phyloP scores from a whole-genome alignment of 92 coral and sea anemone genomes.

The Phymanthus crucifer region DNA sequence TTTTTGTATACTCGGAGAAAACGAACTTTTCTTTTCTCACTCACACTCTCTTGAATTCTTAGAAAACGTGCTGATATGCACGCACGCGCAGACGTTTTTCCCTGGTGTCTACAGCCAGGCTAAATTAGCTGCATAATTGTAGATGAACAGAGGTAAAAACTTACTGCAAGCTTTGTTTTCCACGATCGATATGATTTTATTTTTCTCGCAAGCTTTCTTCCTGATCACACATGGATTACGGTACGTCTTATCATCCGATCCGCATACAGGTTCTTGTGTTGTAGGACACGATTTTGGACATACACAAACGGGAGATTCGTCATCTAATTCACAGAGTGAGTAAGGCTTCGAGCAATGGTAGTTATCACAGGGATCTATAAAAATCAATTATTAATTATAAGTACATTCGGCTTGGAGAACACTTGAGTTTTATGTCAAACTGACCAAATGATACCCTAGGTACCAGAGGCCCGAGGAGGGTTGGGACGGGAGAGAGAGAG shows the following conservation, averaged over 20 bases:
- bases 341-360: slow-evolving; percentile 54
- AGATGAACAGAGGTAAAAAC: neutral
- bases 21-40: no score
- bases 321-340: slow-evolving; percentile 45
- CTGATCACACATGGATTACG: slow-evolving; percentile 49
- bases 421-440: no score
- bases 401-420: no score
- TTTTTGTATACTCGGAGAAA: no score
- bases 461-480: no score
- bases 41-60: no score
- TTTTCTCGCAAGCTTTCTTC: slow-evolving; percentile 46
- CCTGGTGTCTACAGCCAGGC: no score
- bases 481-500: no score
- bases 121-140: neutral
- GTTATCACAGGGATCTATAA: slow-evolving; percentile 63
- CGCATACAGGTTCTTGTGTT: slow-evolving; percentile 49
- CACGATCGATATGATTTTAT: slow-evolving; percentile 19
- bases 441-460: no score
- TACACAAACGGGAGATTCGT: slow-evolving; percentile 45
- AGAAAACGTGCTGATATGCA: no score
- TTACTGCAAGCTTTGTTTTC: slow-evolving; percentile 55
- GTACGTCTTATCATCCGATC: slow-evolving; percentile 56
- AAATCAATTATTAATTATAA: neutral
- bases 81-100: no score
- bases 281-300: slow-evolving; percentile 54